A percentile compares a stretch with the other conserved stretches of the same genome.
These are phyloP conservation scores for Drosophila punjabiensis DNA, from an alignment of 1,140 invertebrate genomes.

Conservation along the genomic window DNA sequence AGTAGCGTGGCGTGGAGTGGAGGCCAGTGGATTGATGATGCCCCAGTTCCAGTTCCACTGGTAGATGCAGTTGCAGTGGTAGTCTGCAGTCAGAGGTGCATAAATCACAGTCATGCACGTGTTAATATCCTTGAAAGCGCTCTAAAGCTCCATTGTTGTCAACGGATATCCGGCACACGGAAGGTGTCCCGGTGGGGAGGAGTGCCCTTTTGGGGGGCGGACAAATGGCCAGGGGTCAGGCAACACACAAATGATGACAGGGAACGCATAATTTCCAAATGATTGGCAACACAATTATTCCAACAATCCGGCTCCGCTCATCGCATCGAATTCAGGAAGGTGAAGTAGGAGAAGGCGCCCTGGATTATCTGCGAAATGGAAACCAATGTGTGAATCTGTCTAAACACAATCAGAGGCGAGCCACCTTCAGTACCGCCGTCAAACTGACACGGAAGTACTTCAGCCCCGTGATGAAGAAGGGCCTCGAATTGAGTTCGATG, in stretches of 20 bases:
- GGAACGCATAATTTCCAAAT: conserved; percentile 33
- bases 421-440: conserved; percentile 62
- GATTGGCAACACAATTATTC: conserved; percentile 38
- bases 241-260: conserved; percentile 45
- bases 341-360: conserved; percentile 73
- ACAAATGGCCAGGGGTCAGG: conserved; percentile 40
- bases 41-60: conserved; percentile 18
- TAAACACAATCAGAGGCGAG: not conserved
- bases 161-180: conserved; percentile 37
- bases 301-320: conserved; percentile 15
- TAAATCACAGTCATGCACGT: conserved; percentile 65
- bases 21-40: conserved; percentile 36
- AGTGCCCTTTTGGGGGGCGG: conserved; percentile 8
- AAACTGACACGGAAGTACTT: conserved; percentile 73
- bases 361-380: conserved; percentile 59
- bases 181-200: not conserved
- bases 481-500: conserved; percentile 68
- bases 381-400: not conserved
- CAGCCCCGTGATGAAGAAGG: conserved; percentile 61
- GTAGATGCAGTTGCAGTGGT: conserved; percentile 39
- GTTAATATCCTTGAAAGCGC: conserved; percentile 51
- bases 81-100: conserved; percentile 42
- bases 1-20: conserved; percentile 5
- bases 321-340: conserved; percentile 67
- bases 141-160: conserved; percentile 37